Conservation (phyloP, 2,113 vertebrate genomes). For the Xiphorhynchus elegans region DNA sequence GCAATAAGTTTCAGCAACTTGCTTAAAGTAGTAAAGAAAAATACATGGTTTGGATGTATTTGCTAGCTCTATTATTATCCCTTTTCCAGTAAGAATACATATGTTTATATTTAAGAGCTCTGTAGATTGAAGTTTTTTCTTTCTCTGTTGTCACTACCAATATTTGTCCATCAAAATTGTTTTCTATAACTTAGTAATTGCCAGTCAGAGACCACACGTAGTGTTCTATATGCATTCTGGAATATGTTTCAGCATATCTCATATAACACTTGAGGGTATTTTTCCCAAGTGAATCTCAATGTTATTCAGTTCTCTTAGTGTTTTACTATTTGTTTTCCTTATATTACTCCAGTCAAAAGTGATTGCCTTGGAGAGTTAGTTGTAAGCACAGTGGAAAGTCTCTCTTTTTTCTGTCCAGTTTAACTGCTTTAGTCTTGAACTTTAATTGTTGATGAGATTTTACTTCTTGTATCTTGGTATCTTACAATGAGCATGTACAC, state of each 20-base stretch:
- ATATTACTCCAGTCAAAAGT: conserved; percentile 15
- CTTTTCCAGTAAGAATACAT: neutral
- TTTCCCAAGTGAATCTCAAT: conserved; percentile 40
- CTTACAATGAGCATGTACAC: neutral
- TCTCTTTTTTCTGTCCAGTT: neutral
- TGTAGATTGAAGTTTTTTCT: neutral
- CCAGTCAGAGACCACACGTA: conserved; percentile 27
- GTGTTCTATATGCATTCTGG: conserved; percentile 25
- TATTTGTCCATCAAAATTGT: conserved; percentile 10
- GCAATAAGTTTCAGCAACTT: neutral
- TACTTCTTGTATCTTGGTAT: neutral
- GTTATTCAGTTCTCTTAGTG: conserved; percentile 43
- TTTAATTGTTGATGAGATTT: neutral
- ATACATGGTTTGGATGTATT: neutral
- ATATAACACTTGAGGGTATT: conserved; percentile 21
- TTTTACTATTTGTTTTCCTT: conserved; percentile 52
- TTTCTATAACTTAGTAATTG: conserved; percentile 22
- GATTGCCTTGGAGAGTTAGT: conserved; percentile 12
- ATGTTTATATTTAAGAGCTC: neutral
- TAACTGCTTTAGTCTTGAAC: conserved; percentile 2
- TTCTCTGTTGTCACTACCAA: conserved; percentile 28
- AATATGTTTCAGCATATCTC: conserved; percentile 40
- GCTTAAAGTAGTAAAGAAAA: neutral
- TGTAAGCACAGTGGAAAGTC: neutral
- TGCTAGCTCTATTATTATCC: neutral